Conservation (phyloP, 2,113 vertebrate species). For the Pelvicachromis taeniatus region DNA sequence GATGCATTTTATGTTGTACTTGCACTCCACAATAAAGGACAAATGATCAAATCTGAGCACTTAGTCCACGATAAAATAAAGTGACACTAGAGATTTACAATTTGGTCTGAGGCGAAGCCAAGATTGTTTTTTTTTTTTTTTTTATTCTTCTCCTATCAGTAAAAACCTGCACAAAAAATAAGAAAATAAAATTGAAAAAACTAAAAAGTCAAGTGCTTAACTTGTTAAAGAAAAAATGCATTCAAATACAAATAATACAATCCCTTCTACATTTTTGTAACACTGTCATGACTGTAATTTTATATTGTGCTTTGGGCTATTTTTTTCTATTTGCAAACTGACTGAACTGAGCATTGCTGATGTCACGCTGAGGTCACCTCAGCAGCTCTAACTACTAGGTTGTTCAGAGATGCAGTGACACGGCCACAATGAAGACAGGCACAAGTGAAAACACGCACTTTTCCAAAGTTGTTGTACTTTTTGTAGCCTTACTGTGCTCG, state of each 20-base stretch:
- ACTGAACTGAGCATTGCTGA: background rate
- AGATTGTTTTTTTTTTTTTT: background rate
- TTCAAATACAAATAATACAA: background rate
- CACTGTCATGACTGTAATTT: background rate
- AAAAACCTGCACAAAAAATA: background rate
- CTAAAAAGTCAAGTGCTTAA: fast-evolving
- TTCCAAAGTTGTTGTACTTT: background rate
- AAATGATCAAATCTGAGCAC: background rate
- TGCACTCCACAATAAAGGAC: background rate
- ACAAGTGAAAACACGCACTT: background rate
- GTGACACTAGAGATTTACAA: background rate
- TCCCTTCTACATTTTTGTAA: background rate
- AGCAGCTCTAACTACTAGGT: fast-evolving
- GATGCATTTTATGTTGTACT: background rate
- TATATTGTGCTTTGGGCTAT: background rate
- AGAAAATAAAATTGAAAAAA: background rate
- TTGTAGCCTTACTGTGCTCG: background rate
- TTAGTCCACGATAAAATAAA: background rate
- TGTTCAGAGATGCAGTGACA: background rate
- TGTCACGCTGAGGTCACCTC: background rate
- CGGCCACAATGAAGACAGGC: background rate
- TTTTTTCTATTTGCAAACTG: background rate
- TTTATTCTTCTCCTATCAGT: background rate
- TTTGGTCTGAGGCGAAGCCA: background rate
- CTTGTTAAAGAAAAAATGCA: background rate